Base-by-base conservation (phyloP, 2,797 vertebrate genomes). In the Pitangus sulphuratus region DNA sequence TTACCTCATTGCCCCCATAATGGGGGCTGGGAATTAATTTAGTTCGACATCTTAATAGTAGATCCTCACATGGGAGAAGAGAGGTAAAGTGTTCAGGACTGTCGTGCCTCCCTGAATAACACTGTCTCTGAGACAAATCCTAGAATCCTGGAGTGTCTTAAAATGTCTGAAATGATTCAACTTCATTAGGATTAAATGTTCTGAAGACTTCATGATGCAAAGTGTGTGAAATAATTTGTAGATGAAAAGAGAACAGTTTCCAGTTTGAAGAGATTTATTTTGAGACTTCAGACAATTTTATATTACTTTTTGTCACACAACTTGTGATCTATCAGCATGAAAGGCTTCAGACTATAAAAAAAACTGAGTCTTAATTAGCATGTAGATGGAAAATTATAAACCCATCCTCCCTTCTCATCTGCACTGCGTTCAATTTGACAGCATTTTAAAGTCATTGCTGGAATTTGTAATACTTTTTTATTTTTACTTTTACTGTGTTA, bases 171-270 rank as follows among this genome's bases (percentile, higher is more conserved):
- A 69, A 78, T 82, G 1, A 89, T 93, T 87, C 6, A 12, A 40
- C 72, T 92, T 90, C 75, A 88, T 87, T 83, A 84, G 60, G 53
- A 94, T 94, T 96, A 94, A 93, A 68, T 94, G 39, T 88, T 96
- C 83, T 68, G 65, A 94, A 75, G 45, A 68, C 42, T 91, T 93
- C 65, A 47, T 61, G 35, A 68, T 80, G 31, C 62, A 70, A 83
- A 88, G 37, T 62, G 15, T 69, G 18, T 84, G 66, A 92, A 95
- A 88, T 57, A 96, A 85, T 94, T 61, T 74, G 39, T 56, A 89
- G 84, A 93, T 93, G 61, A 91, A 95, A 93, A 92, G 33, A 61
- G 66, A 94, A 51, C 24, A 37, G 44, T 89, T 96, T 84, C 61
- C 45, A 91, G 66, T 84, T 84, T 94, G 81, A 95, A 81, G 64